Evolutionary conservation across 1,140 invertebrate species (phyloP).

Genomic region (Cydia amplana): DNA sequence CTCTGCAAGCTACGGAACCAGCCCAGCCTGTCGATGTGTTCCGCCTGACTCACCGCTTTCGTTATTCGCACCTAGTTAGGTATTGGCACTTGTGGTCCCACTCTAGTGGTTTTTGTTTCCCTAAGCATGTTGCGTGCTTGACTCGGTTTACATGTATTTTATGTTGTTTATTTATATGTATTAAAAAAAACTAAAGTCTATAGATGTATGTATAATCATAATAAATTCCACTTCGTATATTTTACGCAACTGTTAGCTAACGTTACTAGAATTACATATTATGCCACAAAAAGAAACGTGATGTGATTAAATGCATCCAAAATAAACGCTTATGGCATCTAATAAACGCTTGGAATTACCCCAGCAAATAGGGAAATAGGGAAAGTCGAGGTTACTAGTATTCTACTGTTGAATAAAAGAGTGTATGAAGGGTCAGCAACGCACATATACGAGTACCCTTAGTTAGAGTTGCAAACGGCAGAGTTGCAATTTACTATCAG

Average conservation of each 20-base stretch:
- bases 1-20: background rate
- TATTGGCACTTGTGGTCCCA: constrained; percentile 37
- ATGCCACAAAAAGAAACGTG: background rate
- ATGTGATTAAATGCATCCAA: background rate
- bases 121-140: constrained; percentile 30
- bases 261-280: background rate
- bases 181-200: too few relatives aligned
- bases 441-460: too few relatives aligned
- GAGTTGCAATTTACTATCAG: too few relatives aligned
- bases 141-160: constrained; percentile 6
- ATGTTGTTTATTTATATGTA: background rate
- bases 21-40: constrained; percentile 35
- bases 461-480: too few relatives aligned
- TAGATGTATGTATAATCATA: too few relatives aligned
- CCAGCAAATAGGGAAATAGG: background rate
- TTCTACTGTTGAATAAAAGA: background rate
- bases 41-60: constrained; percentile 65
- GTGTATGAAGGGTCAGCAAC: too few relatives aligned
- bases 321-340: too few relatives aligned
- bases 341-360: background rate
- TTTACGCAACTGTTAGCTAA: too few relatives aligned
- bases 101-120: constrained; percentile 39
- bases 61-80: constrained; percentile 49
- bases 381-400: background rate
- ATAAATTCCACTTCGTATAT: too few relatives aligned